A percentile compares a stretch with the other conserved stretches of the same genome.
These are phyloP conservation scores for Drosophila navojoa DNA, from an alignment of 1,140 invertebrate species.

Conservation along the genomic window DNA sequence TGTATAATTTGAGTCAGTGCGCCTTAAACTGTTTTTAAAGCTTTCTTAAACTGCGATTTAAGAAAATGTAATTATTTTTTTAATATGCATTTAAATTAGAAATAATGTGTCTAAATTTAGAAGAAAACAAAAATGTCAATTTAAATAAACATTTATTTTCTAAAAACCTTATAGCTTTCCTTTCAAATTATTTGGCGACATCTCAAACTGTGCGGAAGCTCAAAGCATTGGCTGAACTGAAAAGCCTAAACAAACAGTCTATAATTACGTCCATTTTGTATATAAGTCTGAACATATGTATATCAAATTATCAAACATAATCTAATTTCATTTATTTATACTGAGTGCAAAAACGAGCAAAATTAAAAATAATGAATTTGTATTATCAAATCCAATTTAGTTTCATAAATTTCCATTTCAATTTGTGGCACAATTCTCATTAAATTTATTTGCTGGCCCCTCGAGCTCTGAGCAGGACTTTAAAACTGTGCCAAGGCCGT, in stretches of 20 bases:
- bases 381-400: not conserved
- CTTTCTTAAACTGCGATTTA: not conserved
- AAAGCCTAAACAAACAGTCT: too few species aligned
- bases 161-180: too few species aligned
- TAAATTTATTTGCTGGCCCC: not conserved
- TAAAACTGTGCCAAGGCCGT: slow-evolving; percentile 57
- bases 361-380: not conserved
- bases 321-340: too few species aligned
- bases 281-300: too few species aligned
- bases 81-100: too few species aligned
- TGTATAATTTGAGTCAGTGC: not conserved
- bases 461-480: slow-evolving; percentile 14
- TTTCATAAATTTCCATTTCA: slow-evolving; percentile 15
- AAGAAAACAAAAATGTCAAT: too few species aligned
- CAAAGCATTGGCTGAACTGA: too few species aligned
- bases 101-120: too few species aligned
- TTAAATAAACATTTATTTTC: not conserved
- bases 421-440: slow-evolving; percentile 19
- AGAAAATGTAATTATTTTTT: not conserved
- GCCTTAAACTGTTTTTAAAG: not conserved
- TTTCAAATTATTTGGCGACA: not conserved
- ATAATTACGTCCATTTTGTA: too few species aligned
- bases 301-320: too few species aligned
- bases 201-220: not conserved
- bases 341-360: too few species aligned